Conservation (phyloP, 2,113 vertebrate species). For the Paedocypris sp. region DNA sequence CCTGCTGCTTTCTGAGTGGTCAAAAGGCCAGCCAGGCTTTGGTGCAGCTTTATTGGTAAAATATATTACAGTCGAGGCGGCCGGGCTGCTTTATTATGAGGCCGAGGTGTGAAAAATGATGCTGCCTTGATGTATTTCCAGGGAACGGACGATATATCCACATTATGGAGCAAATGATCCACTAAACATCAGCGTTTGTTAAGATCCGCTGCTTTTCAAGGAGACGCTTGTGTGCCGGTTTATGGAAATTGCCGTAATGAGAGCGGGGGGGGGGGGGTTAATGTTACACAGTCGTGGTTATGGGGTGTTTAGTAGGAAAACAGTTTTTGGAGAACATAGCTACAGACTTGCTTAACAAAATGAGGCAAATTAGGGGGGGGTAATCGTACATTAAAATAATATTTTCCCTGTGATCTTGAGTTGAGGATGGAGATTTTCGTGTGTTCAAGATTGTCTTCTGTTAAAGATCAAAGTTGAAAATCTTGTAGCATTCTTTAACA, state of each 20-base stretch:
- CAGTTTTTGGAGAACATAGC: too few relatives aligned
- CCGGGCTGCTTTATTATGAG: constrained; percentile 60
- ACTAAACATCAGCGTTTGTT: constrained; percentile 35
- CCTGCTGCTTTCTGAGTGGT: constrained; percentile 55
- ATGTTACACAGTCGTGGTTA: too few relatives aligned
- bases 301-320: too few relatives aligned
- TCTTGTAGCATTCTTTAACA: too few relatives aligned
- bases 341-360: too few relatives aligned
- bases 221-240: constrained; percentile 28
- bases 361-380: too few relatives aligned
- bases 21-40: constrained; percentile 48
- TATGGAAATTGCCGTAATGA: constrained; percentile 35
- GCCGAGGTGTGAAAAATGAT: constrained; percentile 51
- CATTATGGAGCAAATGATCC: constrained; percentile 55
- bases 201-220: constrained; percentile 42
- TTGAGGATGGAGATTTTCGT: too few relatives aligned
- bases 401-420: too few relatives aligned
- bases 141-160: constrained; percentile 50
- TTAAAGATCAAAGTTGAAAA: too few relatives aligned
- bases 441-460: too few relatives aligned
- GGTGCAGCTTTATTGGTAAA: constrained; percentile 58
- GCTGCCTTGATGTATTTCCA: constrained; percentile 46
- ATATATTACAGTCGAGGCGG: constrained; percentile 63
- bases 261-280: too few relatives aligned
- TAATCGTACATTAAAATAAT: too few relatives aligned